Evolutionary conservation across 2,888 invertebrate species (phyloP).

Genomic region (Archips xylosteana): DNA sequence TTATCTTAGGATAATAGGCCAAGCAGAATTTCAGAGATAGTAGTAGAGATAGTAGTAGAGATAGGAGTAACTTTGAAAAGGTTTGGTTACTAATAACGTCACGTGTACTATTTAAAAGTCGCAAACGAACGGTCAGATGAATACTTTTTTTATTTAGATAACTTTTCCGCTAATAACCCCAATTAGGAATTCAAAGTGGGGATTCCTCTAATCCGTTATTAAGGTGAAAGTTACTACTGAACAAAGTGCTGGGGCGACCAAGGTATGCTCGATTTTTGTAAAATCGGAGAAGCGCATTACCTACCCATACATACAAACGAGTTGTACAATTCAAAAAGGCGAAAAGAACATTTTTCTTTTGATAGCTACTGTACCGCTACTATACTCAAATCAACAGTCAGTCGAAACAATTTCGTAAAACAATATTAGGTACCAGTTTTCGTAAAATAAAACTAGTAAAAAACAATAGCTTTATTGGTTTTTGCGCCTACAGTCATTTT

Average conservation of each 20-base stretch:
- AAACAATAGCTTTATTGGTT: slow-evolving; percentile 24
- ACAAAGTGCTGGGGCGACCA: no score
- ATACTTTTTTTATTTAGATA: no score
- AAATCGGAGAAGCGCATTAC: no score
- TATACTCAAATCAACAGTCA: neutral
- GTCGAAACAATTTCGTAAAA: slow-evolving; percentile 2
- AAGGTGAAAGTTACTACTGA: no score
- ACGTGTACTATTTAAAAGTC: no score
- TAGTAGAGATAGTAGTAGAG: neutral
- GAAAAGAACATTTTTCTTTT: no score
- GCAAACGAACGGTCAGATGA: no score
- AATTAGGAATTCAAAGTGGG: neutral
- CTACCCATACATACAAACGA: no score
- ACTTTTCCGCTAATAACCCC: no score
- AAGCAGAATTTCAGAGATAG: neutral
- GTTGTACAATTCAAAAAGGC: no score
- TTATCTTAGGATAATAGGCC: neutral
- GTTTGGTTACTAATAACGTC: neutral
- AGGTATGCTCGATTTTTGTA: no score
- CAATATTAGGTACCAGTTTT: neutral
- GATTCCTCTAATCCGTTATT: no score
- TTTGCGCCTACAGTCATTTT: slow-evolving; percentile 26
- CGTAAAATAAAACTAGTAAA: slow-evolving; percentile 3
- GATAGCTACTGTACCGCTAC: neutral
- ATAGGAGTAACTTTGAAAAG: neutral